Base-by-base conservation (phyloP, 1,140 invertebrate genomes). In the Cotesia glomerata region DNA sequence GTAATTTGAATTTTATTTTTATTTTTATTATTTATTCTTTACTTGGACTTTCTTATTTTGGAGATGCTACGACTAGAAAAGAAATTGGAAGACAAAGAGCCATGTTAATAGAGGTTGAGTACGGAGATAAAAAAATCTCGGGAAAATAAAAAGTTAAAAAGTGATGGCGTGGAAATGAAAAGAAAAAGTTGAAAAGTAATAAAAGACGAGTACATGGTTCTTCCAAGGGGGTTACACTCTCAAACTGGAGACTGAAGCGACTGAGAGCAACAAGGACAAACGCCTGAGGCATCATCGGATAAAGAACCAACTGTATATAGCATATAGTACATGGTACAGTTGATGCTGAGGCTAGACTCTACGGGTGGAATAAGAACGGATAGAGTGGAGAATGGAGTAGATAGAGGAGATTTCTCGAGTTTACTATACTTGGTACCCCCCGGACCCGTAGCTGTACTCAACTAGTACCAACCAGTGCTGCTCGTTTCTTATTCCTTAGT, bases 401-500 rank as follows among this genome's bases (percentile, higher is more conserved):
- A 52, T 16, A 51, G 61, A 65, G 26, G 69, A 74, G 71, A 82
- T 77, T 83, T 82, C 76, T 80, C 59, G 71, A 61, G 49, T 75
- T 54, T 78, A 82, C 79, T 82, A 75, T 81, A 83, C 78, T n/a
- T 35, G 58, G n/a, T 26, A 26, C 26, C 26, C 26, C 26, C 26
- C 26, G 26, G 26, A 26, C 26, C 26, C 26, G 26, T 26, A 3
- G 2, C 26, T 3, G 26, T 26, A 26, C 26, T 26, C 26, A 26
- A 26, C 26, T 26, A 26, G 26, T 26, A 26, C 77, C 76, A 77
- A 75, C 77, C 78, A 81, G 26, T 75, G 79, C 77, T 69, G 69
- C 59, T 61, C 69, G 72, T 79, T 80, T 81, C 77, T 81, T 80
- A 78, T 75, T 79, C 71, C 52, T 54, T 68, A 74, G 78, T 82